These are phyloP conservation scores for Sprattus sprattus DNA, from an alignment of 2,113 vertebrate genomes.

Conservation along the genomic window DNA sequence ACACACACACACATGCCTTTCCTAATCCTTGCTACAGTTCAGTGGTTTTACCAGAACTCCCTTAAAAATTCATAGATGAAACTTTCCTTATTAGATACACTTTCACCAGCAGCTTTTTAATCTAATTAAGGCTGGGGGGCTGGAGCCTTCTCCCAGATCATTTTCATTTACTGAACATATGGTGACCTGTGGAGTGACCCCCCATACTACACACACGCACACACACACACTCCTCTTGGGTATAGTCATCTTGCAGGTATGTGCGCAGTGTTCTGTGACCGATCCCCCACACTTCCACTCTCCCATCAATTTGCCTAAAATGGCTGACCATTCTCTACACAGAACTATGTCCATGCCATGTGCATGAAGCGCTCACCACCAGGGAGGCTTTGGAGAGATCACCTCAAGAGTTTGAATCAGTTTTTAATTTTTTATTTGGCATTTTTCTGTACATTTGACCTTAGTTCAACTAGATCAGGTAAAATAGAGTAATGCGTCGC, in stretches of 20 bases:
- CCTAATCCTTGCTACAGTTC: not conserved
- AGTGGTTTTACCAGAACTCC: not conserved
- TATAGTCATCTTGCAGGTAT: not conserved
- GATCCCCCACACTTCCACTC: not conserved
- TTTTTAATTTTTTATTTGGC: too few species aligned
- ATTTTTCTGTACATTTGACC: too few species aligned
- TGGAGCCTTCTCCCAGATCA: conserved; percentile 56
- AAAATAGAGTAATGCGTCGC: not conserved
- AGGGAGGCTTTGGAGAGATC: not conserved
- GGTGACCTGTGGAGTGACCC: conserved; percentile 48
- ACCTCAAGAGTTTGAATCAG: too few species aligned
- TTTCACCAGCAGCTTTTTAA: conserved; percentile 26
- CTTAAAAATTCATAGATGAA: not conserved
- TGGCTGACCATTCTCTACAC: not conserved
- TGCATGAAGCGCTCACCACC: not conserved
- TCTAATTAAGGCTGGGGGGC: conserved; percentile 56
- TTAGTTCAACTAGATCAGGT: not conserved
- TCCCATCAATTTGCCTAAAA: not conserved
- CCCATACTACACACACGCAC: not conserved
- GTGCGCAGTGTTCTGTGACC: not conserved
- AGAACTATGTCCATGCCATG: not conserved
- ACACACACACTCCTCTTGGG: not conserved
- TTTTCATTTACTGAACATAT: conserved; percentile 60
- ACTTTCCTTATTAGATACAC: not conserved
- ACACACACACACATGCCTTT: not conserved